phyloP scores from a whole-genome alignment of 2,888 invertebrate genomes.

The Psylliodes chrysocephalus region DNA sequence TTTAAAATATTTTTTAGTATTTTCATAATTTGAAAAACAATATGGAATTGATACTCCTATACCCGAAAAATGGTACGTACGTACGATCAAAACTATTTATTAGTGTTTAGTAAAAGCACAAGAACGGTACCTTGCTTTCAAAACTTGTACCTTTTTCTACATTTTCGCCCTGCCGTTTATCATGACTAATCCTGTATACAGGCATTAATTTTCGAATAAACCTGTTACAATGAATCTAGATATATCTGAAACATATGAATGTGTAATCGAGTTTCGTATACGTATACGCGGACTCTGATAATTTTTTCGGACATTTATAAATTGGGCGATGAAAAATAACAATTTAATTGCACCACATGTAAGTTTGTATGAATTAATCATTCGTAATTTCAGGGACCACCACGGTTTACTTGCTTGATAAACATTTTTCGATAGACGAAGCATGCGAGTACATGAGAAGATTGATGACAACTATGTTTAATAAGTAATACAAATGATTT shows the following conservation, averaged over 20 bases:
- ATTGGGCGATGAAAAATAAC: conserved; percentile 19
- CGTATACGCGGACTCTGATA: neutral
- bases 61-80: no score
- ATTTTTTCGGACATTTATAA: conserved; percentile 18
- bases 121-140: no score
- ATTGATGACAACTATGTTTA: no score
- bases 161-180: no score
- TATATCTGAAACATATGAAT: conserved; percentile 15
- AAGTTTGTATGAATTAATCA: conserved; percentile 23
- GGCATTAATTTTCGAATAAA: conserved; percentile 20
- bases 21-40: no score
- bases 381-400: conserved; percentile 20
- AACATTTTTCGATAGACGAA: neutral
- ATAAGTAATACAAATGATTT: no score
- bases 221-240: conserved; percentile 12
- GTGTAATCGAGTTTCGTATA: conserved; percentile 3
- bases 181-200: no score
- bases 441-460: neutral
- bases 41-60: no score
- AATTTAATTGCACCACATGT: conserved; percentile 20
- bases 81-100: no score
- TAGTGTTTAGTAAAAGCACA: no score
- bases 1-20: no score
- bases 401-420: neutral
- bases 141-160: no score